A percentile compares a stretch with the other conserved stretches of the same genome.
phyloP scores from a whole-genome alignment of 2,797 vertebrate genomes.

The Spinibarbus caldwelli region DNA sequence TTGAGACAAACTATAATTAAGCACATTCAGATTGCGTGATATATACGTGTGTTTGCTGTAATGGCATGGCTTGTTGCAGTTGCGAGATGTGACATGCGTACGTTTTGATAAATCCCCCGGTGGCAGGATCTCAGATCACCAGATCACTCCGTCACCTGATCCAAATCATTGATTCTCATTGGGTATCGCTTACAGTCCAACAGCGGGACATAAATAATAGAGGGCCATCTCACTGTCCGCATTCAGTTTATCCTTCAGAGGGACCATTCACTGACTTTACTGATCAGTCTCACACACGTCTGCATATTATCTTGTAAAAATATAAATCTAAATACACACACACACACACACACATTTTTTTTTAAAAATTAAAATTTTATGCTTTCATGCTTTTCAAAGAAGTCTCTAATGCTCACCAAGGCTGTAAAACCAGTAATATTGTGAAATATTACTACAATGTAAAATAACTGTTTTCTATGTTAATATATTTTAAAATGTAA shows the following conservation, averaged over 20 bases:
- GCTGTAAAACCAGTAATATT: not conserved
- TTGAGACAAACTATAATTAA: not conserved
- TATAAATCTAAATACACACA: not conserved
- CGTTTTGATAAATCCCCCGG: slow-evolving; percentile 14
- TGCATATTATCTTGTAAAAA: not conserved
- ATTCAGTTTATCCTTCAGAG: slow-evolving; percentile 43
- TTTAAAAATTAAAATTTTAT: not conserved
- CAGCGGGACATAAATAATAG: slow-evolving; percentile 48
- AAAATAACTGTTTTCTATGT: not conserved
- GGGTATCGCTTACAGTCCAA: slow-evolving; percentile 54
- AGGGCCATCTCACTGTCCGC: slow-evolving; percentile 24
- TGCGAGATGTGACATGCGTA: not conserved
- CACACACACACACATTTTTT: not conserved
- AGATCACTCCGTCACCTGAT: slow-evolving; percentile 50
- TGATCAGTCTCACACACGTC: not conserved
- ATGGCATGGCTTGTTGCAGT: not conserved
- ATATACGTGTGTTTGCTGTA: not conserved
- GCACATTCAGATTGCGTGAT: not conserved
- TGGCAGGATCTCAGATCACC: slow-evolving; percentile 44
- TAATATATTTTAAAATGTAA: not conserved
- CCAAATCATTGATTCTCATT: slow-evolving; percentile 56
- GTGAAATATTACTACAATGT: not conserved
- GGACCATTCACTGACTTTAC: slow-evolving; percentile 4
- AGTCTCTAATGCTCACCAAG: not conserved
- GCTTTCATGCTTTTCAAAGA: not conserved